phyloP scores from a whole-genome alignment of 2,113 vertebrate species.

The Cryptomyrus ogoouensis region DNA sequence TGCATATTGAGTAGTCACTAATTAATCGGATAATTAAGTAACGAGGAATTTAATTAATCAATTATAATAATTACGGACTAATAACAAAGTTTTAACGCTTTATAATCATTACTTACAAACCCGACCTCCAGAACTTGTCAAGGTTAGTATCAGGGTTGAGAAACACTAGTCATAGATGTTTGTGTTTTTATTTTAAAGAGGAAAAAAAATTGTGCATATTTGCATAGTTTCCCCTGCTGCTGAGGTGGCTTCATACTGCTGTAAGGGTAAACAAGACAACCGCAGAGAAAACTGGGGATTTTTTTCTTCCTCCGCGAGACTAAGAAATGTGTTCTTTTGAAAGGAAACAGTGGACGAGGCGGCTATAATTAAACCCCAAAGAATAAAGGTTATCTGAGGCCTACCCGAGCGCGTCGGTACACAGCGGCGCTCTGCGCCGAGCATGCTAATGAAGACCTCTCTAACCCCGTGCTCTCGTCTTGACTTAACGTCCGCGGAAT shows the following conservation, averaged over 20 bases:
- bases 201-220: not conserved
- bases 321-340: conserved; percentile 63
- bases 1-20: not conserved
- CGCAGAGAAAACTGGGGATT: conserved; percentile 62
- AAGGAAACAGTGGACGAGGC: conserved; percentile 58
- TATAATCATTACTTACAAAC: conserved; percentile 1
- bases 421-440: conserved; percentile 45
- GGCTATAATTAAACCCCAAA: conserved; percentile 72
- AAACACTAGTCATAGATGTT: not conserved
- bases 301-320: conserved; percentile 49
- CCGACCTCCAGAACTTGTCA: not conserved
- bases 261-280: conserved; percentile 60
- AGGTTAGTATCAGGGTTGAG: not conserved
- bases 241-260: conserved; percentile 33
- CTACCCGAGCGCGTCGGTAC: conserved; percentile 50
- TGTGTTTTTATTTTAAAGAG: not conserved
- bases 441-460: conserved; percentile 62
- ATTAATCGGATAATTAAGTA: conserved; percentile 5
- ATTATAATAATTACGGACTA: conserved; percentile 5
- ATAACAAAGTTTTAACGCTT: not conserved
- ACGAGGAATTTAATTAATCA: conserved; percentile 3
- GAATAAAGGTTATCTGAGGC: conserved; percentile 71
- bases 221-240: not conserved
- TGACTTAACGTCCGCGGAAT: not conserved
- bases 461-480: conserved; percentile 31